These are phyloP conservation scores for Diplodus puntazzo DNA, from an alignment of 2,797 vertebrate species.

Conservation along the genomic window DNA sequence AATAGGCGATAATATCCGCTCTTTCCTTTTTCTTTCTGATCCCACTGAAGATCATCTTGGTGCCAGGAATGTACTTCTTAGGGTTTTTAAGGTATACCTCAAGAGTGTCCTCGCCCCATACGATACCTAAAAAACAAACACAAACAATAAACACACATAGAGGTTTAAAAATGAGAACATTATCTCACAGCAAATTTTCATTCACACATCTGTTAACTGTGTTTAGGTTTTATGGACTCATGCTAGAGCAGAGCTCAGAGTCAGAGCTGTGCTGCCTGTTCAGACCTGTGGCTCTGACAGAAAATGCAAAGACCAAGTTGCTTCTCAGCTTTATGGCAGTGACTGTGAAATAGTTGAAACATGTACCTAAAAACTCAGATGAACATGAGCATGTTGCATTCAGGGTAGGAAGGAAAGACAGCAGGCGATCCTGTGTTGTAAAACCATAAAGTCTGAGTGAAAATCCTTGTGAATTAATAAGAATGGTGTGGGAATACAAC, in stretches of 20 bases:
- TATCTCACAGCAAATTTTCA: not conserved
- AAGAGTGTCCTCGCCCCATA: constrained; percentile 89
- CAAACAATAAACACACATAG: not conserved
- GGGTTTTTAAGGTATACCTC: constrained; percentile 89
- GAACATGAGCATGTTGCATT: not conserved
- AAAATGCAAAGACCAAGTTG: not conserved
- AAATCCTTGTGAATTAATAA: not conserved
- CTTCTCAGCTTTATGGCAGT: not conserved
- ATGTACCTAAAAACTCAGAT: not conserved
- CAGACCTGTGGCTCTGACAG: constrained; percentile 53
- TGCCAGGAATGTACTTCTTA: constrained; percentile 93
- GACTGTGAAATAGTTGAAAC: not conserved
- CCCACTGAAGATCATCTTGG: constrained; percentile 92
- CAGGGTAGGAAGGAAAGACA: not conserved
- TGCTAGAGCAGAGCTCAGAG: constrained; percentile 22
- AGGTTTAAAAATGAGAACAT: not conserved
- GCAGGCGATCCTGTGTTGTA: not conserved
- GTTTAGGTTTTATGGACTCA: constrained; percentile 13
- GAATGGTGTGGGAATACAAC: not conserved
- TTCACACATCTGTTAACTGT: not conserved
- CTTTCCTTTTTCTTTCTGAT: constrained; percentile 89
- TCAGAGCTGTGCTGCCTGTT: constrained; percentile 41
- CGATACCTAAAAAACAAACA: constrained; percentile 81
- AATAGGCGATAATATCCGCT: constrained; percentile 87
- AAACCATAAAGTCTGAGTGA: not conserved